A percentile compares a stretch with the other conserved stretches of the same genome.
Conservation (phyloP, 2,888 invertebrate genomes). For the Synanthedon myopaeformis region DNA sequence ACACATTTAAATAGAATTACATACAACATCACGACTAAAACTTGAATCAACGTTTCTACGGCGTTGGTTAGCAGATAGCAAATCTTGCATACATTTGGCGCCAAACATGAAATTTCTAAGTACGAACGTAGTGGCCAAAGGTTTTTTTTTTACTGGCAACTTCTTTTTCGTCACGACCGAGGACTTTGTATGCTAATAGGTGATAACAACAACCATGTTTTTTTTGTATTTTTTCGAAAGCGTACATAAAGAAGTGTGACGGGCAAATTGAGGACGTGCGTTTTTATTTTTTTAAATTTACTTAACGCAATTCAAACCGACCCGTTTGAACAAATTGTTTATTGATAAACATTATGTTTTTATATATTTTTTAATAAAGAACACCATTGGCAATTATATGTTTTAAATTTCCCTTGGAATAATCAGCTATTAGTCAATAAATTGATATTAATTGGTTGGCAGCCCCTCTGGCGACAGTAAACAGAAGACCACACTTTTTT, state of each 20-base stretch:
- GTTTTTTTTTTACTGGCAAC: slow-evolving; percentile 2
- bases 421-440: too few species aligned
- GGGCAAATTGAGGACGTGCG: slow-evolving; percentile 8
- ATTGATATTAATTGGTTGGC: too few species aligned
- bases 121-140: slow-evolving; percentile 8
- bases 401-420: too few species aligned
- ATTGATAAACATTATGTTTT: too few species aligned
- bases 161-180: slow-evolving; percentile 37
- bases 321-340: too few species aligned
- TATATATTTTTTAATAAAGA: too few species aligned
- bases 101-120: slow-evolving; percentile 21
- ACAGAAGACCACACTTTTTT: too few species aligned
- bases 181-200: slow-evolving; percentile 49
- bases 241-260: slow-evolving; percentile 9
- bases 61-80: slow-evolving; percentile 23
- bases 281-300: background rate
- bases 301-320: background rate
- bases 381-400: too few species aligned
- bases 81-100: slow-evolving; percentile 44
- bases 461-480: too few species aligned
- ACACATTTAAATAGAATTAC: slow-evolving; percentile 8
- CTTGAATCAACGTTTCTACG: slow-evolving; percentile 19
- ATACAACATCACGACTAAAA: slow-evolving; percentile 15
- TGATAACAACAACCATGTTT: slow-evolving; percentile 17
- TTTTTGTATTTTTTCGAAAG: slow-evolving; percentile 9